Conservation (phyloP, 2,113 vertebrate species). For the Puffinus mauretanicus region DNA sequence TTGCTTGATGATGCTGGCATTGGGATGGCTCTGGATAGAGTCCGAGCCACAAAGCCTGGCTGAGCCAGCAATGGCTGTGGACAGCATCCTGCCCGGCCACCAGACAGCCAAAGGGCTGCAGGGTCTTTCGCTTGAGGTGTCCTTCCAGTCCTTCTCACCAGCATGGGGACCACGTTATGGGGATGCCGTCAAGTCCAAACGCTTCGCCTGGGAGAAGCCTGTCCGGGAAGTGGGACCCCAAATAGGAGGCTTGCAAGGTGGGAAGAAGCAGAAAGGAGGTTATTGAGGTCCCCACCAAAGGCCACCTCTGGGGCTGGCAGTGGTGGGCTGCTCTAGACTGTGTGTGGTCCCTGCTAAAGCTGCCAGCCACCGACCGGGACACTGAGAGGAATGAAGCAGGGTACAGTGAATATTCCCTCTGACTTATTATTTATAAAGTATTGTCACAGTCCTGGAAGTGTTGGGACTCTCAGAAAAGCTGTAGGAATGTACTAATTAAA, state of each 20-base stretch:
- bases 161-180: not conserved
- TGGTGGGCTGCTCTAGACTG: not conserved
- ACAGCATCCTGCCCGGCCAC: not conserved
- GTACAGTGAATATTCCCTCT: conserved; percentile 29
- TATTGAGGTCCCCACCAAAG: not conserved
- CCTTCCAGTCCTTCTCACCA: not conserved
- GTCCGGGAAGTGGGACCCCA: fast-evolving
- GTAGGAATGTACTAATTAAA: conserved; percentile 69
- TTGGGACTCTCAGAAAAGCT: conserved; percentile 62
- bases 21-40: not conserved
- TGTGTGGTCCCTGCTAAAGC: conserved; percentile 51
- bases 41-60: not conserved
- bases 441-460: conserved; percentile 55
- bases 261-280: not conserved
- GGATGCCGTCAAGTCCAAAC: fast-evolving
- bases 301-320: not conserved
- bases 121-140: not conserved
- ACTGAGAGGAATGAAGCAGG: not conserved
- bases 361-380: not conserved
- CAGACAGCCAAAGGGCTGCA: not conserved
- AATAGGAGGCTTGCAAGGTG: not conserved
- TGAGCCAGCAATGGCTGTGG: not conserved
- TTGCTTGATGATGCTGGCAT: not conserved
- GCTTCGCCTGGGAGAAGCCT: fast-evolving
- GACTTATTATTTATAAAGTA: conserved; percentile 57